Percentiles rank a stretch among this genome's conserved stretches.
phyloP scores from a whole-genome alignment of 2,888 invertebrate genomes.

The Nemotelus pantherinus region DNA sequence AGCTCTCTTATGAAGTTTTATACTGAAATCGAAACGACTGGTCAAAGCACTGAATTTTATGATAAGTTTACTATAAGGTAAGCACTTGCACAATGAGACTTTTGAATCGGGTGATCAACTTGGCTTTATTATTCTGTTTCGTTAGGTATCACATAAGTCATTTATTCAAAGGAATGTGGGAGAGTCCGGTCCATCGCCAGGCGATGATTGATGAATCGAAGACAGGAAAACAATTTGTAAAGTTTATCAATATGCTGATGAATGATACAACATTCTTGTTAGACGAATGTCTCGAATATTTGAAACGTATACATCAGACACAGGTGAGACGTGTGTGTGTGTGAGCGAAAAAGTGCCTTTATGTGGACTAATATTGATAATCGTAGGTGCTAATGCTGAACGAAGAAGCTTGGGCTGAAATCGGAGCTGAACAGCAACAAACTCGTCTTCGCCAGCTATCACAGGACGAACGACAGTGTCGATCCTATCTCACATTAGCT shows the following conservation, averaged over 20 bases:
- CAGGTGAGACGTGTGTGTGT: conserved; percentile 69
- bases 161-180: conserved; percentile 96
- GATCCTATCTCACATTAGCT: conserved; percentile 90
- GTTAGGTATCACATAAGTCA: conserved; percentile 91
- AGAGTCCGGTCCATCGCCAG: conserved; percentile 84
- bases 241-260: conserved; percentile 96
- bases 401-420: conserved; percentile 72
- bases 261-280: conserved; percentile 96
- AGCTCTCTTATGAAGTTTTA: conserved; percentile 97
- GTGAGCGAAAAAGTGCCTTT: not conserved
- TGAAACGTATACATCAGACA: conserved; percentile 87
- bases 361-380: not conserved
- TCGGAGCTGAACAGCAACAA: conserved; percentile 77
- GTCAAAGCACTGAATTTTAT: conserved; percentile 97
- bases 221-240: conserved; percentile 91
- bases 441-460: conserved; percentile 79
- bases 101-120: too few relatives aligned
- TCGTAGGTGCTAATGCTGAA: conserved; percentile 72
- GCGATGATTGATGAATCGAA: conserved; percentile 92
- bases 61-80: conserved; percentile 96
- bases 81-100: not conserved
- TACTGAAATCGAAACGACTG: conserved; percentile 97
- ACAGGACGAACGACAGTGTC: conserved; percentile 87
- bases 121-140: not conserved
- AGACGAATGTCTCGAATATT: conserved; percentile 93